Conservation (phyloP, 2,113 vertebrate genomes). For the Dasyprocta punctata region DNA sequence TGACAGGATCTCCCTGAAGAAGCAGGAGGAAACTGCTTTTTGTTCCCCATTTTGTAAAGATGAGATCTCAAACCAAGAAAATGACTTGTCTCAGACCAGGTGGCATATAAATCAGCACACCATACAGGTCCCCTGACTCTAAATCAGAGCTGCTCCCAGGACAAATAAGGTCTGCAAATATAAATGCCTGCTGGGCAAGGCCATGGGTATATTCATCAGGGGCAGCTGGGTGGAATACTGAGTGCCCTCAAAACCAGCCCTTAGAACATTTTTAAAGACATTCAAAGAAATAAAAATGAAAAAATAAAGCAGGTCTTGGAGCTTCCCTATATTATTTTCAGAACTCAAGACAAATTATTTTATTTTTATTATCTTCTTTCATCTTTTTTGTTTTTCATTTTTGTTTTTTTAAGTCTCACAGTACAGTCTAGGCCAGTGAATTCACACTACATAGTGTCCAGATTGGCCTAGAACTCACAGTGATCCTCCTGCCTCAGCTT, state of each 20-base stretch:
- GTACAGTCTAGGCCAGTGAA: background rate
- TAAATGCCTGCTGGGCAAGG: background rate
- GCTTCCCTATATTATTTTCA: background rate
- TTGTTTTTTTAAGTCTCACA: background rate
- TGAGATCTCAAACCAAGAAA: background rate
- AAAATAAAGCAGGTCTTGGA: conserved; percentile 27
- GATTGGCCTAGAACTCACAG: background rate
- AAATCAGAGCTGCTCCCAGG: background rate
- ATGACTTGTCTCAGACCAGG: background rate
- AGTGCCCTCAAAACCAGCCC: background rate
- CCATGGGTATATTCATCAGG: background rate
- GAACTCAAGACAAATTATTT: conserved; percentile 19
- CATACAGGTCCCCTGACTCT: background rate
- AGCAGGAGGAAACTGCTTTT: background rate
- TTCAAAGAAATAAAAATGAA: background rate
- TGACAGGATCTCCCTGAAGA: background rate
- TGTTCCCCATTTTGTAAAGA: background rate
- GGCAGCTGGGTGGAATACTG: background rate
- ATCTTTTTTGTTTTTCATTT: background rate
- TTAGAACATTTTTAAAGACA: conserved; percentile 29
- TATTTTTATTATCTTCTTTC: background rate
- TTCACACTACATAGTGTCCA: background rate
- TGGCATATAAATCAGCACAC: background rate
- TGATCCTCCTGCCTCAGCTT: background rate
- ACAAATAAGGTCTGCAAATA: background rate